Evolutionary conservation across 2,797 vertebrate genomes (phyloP), one percentile per base, ranked within the genome.

Genomic region (Loriculus beryllinus): DNA sequence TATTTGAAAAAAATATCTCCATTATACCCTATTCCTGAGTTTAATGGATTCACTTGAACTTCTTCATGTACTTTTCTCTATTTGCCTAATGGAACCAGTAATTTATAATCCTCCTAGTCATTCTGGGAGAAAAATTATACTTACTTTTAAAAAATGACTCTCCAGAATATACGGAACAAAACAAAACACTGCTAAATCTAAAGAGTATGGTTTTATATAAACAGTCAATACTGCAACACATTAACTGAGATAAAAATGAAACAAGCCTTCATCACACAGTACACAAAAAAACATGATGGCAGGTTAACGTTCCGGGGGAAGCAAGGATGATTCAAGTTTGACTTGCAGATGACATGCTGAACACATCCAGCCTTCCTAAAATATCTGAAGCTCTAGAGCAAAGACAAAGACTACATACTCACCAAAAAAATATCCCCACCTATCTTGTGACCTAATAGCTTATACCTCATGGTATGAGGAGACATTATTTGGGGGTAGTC

Each of bases 251-350:
- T 10, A 83, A 93, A 88, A 87, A 77, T 12, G 2, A 70, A 19
- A 52, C 7, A 77, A 67, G 12, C 2, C 26, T 56, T 85, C 48
- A 77, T 42, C 60, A 29, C 8, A n/a, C 10, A 78, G 29, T 39
- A 35, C 14, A 35, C 1, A 0, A 37, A 65, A 62, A 67, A 45
- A 0, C 37, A 28, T 15, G 9, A 70, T 15, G 72, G 43, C 7
- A 48, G 20, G 14, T 23, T 62, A 25, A 14, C 9, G 3, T 74
- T 76, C 69, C 60, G 28, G 14, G 7, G 19, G n/a, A 63, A 51
- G 9, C 18, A 76, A 77, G 15, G 15, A 76, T 26, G 12, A 64
- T 23, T 74, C 14, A 33, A 15, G 7, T 60, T 35, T 78, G 48
- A 74, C 48, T 59, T 54, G 25, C 16, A 22, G 31, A 65, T 3